phyloP scores from a whole-genome alignment of 2,797 vertebrate species.

The Dicrostonyx torquatus region DNA sequence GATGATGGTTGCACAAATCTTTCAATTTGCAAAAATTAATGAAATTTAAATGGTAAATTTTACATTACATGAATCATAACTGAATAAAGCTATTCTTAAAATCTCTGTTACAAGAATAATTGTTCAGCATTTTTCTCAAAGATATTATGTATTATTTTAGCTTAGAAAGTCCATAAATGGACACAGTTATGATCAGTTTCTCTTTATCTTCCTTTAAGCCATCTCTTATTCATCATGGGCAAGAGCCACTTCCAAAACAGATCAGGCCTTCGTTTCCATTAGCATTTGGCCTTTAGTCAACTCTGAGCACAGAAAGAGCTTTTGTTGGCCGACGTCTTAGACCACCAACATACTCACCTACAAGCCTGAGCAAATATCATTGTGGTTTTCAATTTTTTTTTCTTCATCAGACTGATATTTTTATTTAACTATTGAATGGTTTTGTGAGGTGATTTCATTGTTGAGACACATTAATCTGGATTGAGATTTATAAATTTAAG shows the following conservation, averaged over 20 bases:
- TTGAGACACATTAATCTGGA: conserved; percentile 21
- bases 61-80: conserved; percentile 13
- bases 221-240: conserved; percentile 64
- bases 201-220: conserved; percentile 50
- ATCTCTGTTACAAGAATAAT: conserved; percentile 43
- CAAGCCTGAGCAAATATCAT: conserved; percentile 50
- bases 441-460: conserved; percentile 36
- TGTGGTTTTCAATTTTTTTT: conserved; percentile 68
- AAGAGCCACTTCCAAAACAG: conserved; percentile 67
- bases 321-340: conserved; percentile 61
- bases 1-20: neutral
- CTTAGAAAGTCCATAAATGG: conserved; percentile 61
- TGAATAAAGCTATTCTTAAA: conserved; percentile 33
- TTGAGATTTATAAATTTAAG: conserved; percentile 40
- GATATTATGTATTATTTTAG: conserved; percentile 37
- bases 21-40: conserved; percentile 37
- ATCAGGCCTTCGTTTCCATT: conserved; percentile 63
- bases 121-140: conserved; percentile 53
- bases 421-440: conserved; percentile 66
- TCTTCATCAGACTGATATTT: conserved; percentile 61
- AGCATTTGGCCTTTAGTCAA: conserved; percentile 68
- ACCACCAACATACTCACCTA: conserved; percentile 73
- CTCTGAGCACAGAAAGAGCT: conserved; percentile 57
- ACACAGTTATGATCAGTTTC: conserved; percentile 55
- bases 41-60: conserved; percentile 45